Base-by-base conservation (phyloP, 1,140 invertebrate genomes). In the Microplitis mediator region DNA sequence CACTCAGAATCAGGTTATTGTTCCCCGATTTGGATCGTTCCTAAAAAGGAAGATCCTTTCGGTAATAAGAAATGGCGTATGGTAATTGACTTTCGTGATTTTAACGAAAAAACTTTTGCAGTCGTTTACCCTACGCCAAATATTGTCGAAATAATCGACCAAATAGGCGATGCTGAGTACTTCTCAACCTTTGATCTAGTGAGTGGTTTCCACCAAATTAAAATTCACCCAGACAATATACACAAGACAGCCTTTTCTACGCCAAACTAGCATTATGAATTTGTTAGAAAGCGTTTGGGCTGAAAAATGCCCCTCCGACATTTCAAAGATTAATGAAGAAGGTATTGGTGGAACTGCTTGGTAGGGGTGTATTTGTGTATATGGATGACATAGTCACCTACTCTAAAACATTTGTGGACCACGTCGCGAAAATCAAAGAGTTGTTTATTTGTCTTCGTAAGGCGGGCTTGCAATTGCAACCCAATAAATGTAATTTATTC, bases 1-100 rank as follows among this genome's bases (percentile, higher is more conserved):
- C 81, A 75, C 8, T 81, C 79, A 1, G 74, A 72, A 6, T 80
- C 80, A 64, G 75, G 84, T 14, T 89, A 85, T 82, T 76, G 79
- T 9, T 81, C 79, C 9, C 84, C 85, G 14, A 66, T 87, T 74
- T 77, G 74, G 77, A 66, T 79, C 14, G 74, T 79, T 13, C 75
- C 71, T 13, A 81, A 80, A 68, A 81, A 80, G 72, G 14, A 23
- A 4, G 77, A 76, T 63, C 56, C 76, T 1, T 65, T 36, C 1
- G 78, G 77, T 23, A 76, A 78, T 58, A 72, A 45, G 11, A 81
- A 81, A 66, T 75, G 77, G 65, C 14, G 82, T 32, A 70, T n/a
- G n/a, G n/a, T n/a, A n/a, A n/a, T n/a, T n/a, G n/a, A n/a, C n/a
- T n/a, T n/a, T n/a, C n/a, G n/a, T n/a, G n/a, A n/a, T n/a, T n/a